Percentiles rank a stretch among this genome's conserved stretches.
Conservation (phyloP, 1,140 invertebrate genomes). For the Drosophila hydei region DNA sequence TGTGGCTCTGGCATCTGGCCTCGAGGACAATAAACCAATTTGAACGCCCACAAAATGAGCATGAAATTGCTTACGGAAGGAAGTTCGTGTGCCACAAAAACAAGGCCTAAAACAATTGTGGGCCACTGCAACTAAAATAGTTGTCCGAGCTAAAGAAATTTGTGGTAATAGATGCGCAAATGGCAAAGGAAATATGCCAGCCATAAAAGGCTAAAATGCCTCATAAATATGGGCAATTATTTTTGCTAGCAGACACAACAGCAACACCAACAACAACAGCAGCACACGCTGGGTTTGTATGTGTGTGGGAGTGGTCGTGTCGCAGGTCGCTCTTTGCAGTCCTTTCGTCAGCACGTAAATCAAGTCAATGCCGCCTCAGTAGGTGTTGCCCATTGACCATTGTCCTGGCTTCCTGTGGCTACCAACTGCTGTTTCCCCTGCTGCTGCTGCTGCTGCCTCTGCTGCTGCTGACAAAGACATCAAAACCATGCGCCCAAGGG, state of each 20-base stretch:
- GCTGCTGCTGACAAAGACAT: slow-evolving; percentile 72
- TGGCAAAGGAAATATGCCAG: slow-evolving; percentile 70
- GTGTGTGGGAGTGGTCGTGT: slow-evolving; percentile 9
- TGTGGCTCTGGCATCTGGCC: slow-evolving; percentile 42
- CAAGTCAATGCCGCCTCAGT: slow-evolving; percentile 34
- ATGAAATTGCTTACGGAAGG: slow-evolving; percentile 79
- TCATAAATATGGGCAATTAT: slow-evolving; percentile 81
- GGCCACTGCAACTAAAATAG: slow-evolving; percentile 66
- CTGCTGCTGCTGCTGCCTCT: slow-evolving; percentile 42
- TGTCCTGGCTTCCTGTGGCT: slow-evolving; percentile 49
- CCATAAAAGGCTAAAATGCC: slow-evolving; percentile 80
- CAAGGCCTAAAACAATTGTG: slow-evolving; percentile 75
- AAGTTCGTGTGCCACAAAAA: slow-evolving; percentile 78
- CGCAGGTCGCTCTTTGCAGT: slow-evolving; percentile 23
- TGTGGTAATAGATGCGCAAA: slow-evolving; percentile 58
- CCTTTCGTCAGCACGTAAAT: slow-evolving; percentile 77
- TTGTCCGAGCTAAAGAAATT: slow-evolving; percentile 54
- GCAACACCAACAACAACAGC: no score
- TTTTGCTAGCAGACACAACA: slow-evolving; percentile 57
- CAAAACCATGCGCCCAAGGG: slow-evolving; percentile 39
- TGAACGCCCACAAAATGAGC: slow-evolving; percentile 77
- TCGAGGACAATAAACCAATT: slow-evolving; percentile 62
- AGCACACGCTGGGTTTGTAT: slow-evolving; percentile 1
- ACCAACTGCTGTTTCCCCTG: neutral
- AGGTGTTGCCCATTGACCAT: slow-evolving; percentile 71